Conservation (phyloP, 2,888 invertebrate species). For the Acholoe squamosa region DNA sequence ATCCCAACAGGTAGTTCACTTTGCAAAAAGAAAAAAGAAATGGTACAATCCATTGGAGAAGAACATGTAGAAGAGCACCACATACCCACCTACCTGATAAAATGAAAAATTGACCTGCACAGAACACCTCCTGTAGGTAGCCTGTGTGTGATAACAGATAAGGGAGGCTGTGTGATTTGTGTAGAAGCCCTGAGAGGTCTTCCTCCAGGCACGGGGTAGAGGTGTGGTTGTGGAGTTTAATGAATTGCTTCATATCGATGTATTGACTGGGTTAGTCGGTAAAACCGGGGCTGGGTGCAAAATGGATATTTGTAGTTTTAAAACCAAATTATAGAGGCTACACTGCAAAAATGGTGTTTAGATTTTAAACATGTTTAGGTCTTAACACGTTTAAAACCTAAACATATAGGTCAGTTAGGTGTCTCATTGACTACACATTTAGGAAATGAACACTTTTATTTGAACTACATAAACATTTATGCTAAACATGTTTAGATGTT, state of each 20-base stretch:
- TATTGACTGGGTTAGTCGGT: neutral
- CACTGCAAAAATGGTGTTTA: no score
- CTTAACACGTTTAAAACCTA: no score
- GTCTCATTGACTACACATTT: no score
- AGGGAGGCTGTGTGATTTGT: neutral
- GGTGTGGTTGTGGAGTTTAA: neutral
- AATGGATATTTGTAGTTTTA: no score
- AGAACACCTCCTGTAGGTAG: neutral
- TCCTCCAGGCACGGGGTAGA: neutral
- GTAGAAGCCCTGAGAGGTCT: neutral
- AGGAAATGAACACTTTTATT: no score
- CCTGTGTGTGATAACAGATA: neutral
- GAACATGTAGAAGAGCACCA: neutral
- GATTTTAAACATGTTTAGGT: no score
- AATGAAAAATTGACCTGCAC: neutral
- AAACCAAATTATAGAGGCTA: no score
- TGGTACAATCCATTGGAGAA: neutral
- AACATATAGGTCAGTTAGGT: no score
- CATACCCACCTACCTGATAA: conserved; percentile 10
- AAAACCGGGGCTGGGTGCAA: neutral
- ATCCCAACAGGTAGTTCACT: neutral
- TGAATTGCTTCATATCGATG: conserved; percentile 37
- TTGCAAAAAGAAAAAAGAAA: no score
- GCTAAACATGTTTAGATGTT: no score
- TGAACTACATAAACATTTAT: no score